A percentile compares a stretch with the other conserved stretches of the same genome.
Conservation (phyloP, 2,797 vertebrate species). For the Mycteria americana region DNA sequence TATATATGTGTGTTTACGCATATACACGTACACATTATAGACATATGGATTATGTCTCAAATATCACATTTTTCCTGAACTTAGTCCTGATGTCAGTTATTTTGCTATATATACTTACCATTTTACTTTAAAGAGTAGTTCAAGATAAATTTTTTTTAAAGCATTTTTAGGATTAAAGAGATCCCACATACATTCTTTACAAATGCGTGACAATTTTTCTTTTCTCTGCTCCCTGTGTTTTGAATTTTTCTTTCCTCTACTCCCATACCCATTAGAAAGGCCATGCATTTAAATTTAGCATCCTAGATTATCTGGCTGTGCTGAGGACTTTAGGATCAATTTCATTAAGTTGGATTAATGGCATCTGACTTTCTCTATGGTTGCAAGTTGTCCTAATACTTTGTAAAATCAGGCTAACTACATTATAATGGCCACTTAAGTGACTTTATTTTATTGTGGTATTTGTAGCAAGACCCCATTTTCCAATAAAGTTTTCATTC, state of each 20-base stretch:
- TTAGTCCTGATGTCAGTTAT: background rate
- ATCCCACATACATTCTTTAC: background rate
- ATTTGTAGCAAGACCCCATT: background rate
- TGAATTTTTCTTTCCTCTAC: background rate
- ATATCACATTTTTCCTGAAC: background rate
- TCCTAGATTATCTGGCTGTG: background rate
- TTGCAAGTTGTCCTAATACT: background rate
- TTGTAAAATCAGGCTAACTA: background rate
- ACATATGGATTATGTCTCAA: background rate
- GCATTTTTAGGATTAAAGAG: background rate
- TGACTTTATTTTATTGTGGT: background rate
- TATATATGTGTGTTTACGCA: background rate
- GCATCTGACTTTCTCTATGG: background rate
- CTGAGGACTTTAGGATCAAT: background rate
- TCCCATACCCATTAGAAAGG: background rate
- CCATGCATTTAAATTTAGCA: background rate
- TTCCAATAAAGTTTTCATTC: background rate
- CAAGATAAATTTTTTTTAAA: background rate
- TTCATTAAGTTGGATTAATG: background rate
- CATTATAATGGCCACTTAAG: background rate
- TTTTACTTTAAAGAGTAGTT: background rate
- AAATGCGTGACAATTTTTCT: background rate
- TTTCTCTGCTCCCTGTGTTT: background rate
- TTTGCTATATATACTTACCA: background rate
- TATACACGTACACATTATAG: background rate